phyloP scores from a whole-genome alignment of 1,140 invertebrate species.

The Cydia pomonella region DNA sequence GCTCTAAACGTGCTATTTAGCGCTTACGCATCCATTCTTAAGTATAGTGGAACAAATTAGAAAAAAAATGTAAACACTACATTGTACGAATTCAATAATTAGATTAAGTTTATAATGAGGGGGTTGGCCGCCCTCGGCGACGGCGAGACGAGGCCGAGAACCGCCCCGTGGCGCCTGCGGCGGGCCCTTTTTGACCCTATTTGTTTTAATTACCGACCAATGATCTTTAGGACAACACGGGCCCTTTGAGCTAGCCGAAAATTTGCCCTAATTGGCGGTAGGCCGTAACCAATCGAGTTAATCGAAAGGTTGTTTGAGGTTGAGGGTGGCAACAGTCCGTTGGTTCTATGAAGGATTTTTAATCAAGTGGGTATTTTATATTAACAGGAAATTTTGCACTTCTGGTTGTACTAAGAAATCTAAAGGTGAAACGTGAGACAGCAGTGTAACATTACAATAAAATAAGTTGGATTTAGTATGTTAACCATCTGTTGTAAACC shows the following conservation, averaged over 20 bases:
- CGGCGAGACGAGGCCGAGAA: slow-evolving; percentile 62
- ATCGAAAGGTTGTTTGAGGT: slow-evolving; percentile 37
- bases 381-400: slow-evolving; percentile 19
- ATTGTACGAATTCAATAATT: slow-evolving; percentile 81
- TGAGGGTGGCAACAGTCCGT: slow-evolving; percentile 28
- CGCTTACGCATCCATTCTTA: slow-evolving; percentile 75
- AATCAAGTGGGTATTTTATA: slow-evolving; percentile 8
- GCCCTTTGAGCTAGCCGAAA: slow-evolving; percentile 74
- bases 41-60: slow-evolving; percentile 76
- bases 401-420: neutral
- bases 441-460: neutral
- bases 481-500: too few species aligned
- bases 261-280: slow-evolving; percentile 72
- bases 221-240: slow-evolving; percentile 71
- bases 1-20: slow-evolving; percentile 78
- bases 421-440: neutral
- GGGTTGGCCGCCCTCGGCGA: slow-evolving; percentile 66
- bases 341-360: slow-evolving; percentile 27
- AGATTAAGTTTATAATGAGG: slow-evolving; percentile 79
- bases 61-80: slow-evolving; percentile 80
- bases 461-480: too few species aligned
- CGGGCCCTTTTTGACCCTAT: slow-evolving; percentile 75
- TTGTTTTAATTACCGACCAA: slow-evolving; percentile 79
- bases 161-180: slow-evolving; percentile 74
- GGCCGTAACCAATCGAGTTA: slow-evolving; percentile 47